Percentiles rank a stretch among this genome's conserved stretches.
phyloP scores from a whole-genome alignment of 2,888 invertebrate genomes.

The Allygus modestus region DNA sequence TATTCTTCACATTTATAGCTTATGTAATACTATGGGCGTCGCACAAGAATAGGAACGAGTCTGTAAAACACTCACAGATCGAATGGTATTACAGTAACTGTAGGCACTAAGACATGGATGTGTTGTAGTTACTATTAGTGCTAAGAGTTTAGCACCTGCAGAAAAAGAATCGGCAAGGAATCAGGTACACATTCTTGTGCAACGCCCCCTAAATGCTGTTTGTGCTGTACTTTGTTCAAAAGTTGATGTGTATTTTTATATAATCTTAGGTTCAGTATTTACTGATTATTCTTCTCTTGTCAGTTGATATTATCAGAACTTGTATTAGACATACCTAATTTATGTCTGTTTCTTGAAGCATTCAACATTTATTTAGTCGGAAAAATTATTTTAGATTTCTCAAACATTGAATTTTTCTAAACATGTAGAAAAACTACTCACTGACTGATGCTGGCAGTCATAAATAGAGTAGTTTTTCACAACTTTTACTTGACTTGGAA shows the following conservation, averaged over 20 bases:
- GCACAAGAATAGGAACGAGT: not conserved
- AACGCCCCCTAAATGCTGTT: not conserved
- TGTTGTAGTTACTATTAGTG: too few species aligned
- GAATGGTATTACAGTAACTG: too few species aligned
- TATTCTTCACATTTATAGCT: conserved; percentile 3
- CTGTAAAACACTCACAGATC: too few species aligned
- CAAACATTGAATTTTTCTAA: not conserved
- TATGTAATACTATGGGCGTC: not conserved
- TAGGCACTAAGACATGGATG: too few species aligned
- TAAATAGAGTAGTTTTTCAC: not conserved
- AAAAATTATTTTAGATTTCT: not conserved
- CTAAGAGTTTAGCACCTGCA: too few species aligned
- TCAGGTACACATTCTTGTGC: not conserved
- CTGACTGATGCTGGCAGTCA: conserved; percentile 32
- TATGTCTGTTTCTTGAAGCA: conserved; percentile 11
- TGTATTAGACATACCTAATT: not conserved
- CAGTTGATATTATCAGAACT: not conserved
- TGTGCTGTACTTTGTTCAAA: not conserved
- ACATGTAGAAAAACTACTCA: conserved; percentile 10
- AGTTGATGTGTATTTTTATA: not conserved
- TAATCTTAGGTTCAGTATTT: not conserved
- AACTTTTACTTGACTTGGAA: not conserved
- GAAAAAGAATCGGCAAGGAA: not conserved
- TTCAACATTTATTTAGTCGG: conserved; percentile 19
- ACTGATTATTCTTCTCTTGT: not conserved